These are phyloP conservation scores for Brachionus manjavacas DNA, from an alignment of 1,140 invertebrate genomes.

Conservation along the genomic window DNA sequence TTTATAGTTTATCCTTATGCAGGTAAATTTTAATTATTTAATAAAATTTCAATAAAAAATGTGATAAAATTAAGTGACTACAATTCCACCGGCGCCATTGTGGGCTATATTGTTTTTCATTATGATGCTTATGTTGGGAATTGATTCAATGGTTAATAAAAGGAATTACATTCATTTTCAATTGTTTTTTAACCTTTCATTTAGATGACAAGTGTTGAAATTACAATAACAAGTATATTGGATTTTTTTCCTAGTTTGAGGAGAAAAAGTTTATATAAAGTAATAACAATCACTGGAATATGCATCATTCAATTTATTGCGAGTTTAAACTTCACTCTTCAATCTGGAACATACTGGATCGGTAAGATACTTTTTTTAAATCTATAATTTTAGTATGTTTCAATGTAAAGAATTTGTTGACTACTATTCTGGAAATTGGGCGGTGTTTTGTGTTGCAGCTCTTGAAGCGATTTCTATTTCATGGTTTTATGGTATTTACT, in stretches of 20 bases:
- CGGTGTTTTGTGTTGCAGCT: constrained; percentile 2
- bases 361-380: neutral
- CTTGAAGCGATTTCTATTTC: neutral
- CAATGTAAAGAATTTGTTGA: neutral
- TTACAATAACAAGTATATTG: constrained; percentile 67
- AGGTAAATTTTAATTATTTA: neutral
- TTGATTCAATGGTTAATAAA: constrained; percentile 41
- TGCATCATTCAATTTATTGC: constrained; percentile 63
- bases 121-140: constrained; percentile 45
- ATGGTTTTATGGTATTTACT: constrained; percentile 39
- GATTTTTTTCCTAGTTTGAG: constrained; percentile 64
- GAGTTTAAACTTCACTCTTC: constrained; percentile 66
- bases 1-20: constrained; percentile 45
- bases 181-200: neutral
- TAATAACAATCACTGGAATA: constrained; percentile 62
- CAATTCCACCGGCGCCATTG: constrained; percentile 42
- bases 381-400: neutral
- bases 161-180: too few relatives aligned
- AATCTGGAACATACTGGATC: constrained; percentile 31
- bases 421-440: constrained; percentile 34
- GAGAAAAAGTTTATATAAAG: constrained; percentile 53
- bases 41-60: too few relatives aligned
- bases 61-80: constrained; percentile 15
- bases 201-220: constrained; percentile 71
- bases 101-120: constrained; percentile 45